Conservation (phyloP, 1,140 invertebrate species). For the Agrilus planipennis region DNA sequence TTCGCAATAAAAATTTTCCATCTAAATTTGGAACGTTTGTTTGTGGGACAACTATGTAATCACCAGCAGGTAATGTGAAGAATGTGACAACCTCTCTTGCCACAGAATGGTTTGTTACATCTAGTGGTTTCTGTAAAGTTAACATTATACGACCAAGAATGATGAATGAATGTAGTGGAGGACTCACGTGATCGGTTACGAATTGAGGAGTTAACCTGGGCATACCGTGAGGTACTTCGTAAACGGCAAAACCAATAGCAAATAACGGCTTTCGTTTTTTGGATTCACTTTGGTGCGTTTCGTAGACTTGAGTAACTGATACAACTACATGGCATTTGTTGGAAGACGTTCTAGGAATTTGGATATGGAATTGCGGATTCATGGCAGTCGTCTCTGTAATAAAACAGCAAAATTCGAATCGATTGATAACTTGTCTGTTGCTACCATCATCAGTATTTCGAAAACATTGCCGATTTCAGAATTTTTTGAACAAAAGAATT, state of each 20-base stretch:
- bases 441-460: too few relatives aligned
- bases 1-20: slow-evolving; percentile 56
- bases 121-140: slow-evolving; percentile 49
- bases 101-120: slow-evolving; percentile 54
- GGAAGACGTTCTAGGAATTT: slow-evolving; percentile 46
- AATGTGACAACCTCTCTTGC: slow-evolving; percentile 62
- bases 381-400: slow-evolving; percentile 49
- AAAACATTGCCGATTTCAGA: too few relatives aligned
- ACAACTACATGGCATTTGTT: slow-evolving; percentile 62
- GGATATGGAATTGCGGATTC: slow-evolving; percentile 63
- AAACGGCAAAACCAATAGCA: slow-evolving; percentile 57
- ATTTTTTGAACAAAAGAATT: too few relatives aligned
- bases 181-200: slow-evolving; percentile 45
- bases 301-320: slow-evolving; percentile 59
- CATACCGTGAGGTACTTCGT: slow-evolving; percentile 53
- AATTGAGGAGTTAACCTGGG: slow-evolving; percentile 47
- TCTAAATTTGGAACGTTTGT: slow-evolving; percentile 55
- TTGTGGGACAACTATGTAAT: slow-evolving; percentile 69
- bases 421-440: slow-evolving; percentile 5
- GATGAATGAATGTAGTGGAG: background rate
- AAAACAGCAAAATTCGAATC: slow-evolving; percentile 1
- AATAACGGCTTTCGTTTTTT: slow-evolving; percentile 39
- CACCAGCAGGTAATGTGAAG: slow-evolving; percentile 60
- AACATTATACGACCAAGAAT: too few relatives aligned
- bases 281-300: slow-evolving; percentile 35